Evolutionary conservation across 2,888 invertebrate species (phyloP).

Genomic region (Nephrotoma guestfalica): DNA sequence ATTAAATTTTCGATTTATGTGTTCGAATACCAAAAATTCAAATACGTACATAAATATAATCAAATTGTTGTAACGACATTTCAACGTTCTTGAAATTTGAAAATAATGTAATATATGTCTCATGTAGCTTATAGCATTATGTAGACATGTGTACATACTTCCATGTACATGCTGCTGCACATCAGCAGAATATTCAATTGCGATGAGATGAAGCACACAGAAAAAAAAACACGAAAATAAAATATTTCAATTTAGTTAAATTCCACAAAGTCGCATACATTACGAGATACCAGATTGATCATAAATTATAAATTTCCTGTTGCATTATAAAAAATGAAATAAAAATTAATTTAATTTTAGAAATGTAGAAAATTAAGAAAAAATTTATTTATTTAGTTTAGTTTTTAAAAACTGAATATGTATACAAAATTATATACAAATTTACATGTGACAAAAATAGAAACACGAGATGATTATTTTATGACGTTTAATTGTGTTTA

Average conservation of each 20-base stretch:
- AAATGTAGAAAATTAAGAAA: background rate
- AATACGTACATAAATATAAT: background rate
- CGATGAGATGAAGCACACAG: background rate
- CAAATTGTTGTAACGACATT: background rate
- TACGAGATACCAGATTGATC: background rate
- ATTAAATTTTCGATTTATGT: background rate
- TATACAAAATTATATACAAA: background rate
- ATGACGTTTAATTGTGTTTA: background rate
- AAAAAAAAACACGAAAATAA: background rate
- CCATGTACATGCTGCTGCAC: background rate
- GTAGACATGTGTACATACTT: no score
- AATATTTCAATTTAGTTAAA: background rate
- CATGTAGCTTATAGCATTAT: background rate
- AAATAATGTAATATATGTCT: background rate
- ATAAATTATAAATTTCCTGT: background rate
- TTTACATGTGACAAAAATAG: background rate
- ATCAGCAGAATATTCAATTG: background rate
- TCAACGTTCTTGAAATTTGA: background rate
- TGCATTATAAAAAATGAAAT: background rate
- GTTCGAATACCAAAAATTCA: no score
- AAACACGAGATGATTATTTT: background rate
- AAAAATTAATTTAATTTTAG: background rate
- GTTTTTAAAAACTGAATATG: background rate
- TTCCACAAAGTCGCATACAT: background rate
- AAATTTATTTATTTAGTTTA: background rate